Evolutionary conservation across 1,140 invertebrate species (phyloP).

Genomic region (Hermetia illucens): DNA sequence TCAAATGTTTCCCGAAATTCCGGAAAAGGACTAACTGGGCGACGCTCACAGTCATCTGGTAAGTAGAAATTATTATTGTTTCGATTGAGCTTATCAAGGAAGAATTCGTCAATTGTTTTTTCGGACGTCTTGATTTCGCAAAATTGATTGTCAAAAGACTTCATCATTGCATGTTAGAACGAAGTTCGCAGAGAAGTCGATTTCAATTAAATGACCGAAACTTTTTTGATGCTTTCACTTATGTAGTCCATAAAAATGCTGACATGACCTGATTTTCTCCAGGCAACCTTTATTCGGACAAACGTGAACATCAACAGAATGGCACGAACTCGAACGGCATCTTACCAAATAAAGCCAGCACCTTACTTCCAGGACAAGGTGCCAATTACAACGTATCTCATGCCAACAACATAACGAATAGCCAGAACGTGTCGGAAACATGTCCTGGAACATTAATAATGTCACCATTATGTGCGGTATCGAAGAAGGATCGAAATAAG

Average conservation of each 20-base stretch:
- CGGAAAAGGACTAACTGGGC: slow-evolving; percentile 47
- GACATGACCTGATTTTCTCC: not conserved
- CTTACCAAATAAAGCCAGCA: not conserved
- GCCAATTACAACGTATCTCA: not conserved
- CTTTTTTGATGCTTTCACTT: too few relatives aligned
- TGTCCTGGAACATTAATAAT: not conserved
- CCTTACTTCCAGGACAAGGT: too few relatives aligned
- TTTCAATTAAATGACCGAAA: too few relatives aligned
- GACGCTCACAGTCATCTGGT: slow-evolving; percentile 54
- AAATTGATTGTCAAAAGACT: not conserved
- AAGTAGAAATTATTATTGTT: slow-evolving; percentile 16
- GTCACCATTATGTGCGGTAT: not conserved
- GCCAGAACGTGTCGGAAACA: not conserved
- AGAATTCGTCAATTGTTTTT: not conserved
- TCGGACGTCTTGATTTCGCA: not conserved
- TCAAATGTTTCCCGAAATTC: slow-evolving; percentile 58
- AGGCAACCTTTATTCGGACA: not conserved
- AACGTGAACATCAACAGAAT: not conserved
- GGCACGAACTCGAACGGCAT: not conserved
- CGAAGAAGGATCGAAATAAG: slow-evolving; percentile 31
- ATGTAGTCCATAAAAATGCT: not conserved
- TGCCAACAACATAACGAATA: not conserved
- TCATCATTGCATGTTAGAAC: too few relatives aligned
- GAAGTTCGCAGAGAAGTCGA: too few relatives aligned
- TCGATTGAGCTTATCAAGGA: not conserved